These are phyloP conservation scores for Pachydiplax longipennis DNA, from an alignment of 2,888 invertebrate genomes.

Conservation along the genomic window DNA sequence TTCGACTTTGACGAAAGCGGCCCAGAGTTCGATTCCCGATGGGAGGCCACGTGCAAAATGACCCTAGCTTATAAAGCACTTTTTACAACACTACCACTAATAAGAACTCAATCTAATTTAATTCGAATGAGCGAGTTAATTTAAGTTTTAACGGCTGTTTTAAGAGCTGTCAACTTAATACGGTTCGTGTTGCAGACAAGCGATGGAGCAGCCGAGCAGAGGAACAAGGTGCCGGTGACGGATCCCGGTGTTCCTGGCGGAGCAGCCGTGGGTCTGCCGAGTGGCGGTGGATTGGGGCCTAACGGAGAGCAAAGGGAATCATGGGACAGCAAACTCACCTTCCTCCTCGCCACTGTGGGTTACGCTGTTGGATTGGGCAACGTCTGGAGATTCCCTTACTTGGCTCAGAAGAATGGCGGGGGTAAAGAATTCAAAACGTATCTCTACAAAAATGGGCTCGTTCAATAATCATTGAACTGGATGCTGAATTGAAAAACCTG, in stretches of 20 bases:
- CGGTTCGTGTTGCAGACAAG: neutral
- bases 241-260: constrained; percentile 71
- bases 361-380: constrained; percentile 95
- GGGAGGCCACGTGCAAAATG: no score
- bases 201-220: neutral
- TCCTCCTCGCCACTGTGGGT: constrained; percentile 90
- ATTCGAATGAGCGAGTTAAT: no score
- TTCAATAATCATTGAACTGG: no score
- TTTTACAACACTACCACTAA: no score
- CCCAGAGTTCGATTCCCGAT: no score
- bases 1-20: no score
- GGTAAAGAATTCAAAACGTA: constrained; percentile 60
- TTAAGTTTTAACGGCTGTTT: no score
- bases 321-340: constrained; percentile 93
- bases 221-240: constrained; percentile 57
- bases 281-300: constrained; percentile 66
- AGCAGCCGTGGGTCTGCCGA: constrained; percentile 70
- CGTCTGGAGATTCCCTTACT: constrained; percentile 94
- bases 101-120: no score
- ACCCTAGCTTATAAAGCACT: no score
- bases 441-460: no score
- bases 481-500: no score
- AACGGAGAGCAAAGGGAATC: constrained; percentile 79
- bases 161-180: no score
- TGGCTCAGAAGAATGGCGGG: constrained; percentile 94